Percentiles rank a stretch among this genome's conserved stretches.
Conservation (phyloP, 23 tunicate genomes). For the Trididemnum clinides region DNA sequence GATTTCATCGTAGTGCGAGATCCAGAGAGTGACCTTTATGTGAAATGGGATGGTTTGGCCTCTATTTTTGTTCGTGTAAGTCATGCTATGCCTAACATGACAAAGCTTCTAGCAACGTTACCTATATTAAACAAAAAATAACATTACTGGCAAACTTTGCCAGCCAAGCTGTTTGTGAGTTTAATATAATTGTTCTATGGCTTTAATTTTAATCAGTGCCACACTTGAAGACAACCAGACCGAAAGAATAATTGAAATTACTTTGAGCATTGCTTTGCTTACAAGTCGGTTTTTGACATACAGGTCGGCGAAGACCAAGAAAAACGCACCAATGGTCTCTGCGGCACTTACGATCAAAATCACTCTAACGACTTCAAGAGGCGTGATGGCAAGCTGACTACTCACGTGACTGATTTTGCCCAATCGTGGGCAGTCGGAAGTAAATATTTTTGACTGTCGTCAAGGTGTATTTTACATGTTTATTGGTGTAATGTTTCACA, state of each 20-base stretch:
- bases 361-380: slow-evolving; percentile 79
- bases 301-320: slow-evolving; percentile 93
- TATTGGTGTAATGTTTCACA: too few relatives aligned
- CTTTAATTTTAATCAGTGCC: too few relatives aligned
- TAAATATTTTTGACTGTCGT: too few relatives aligned
- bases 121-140: too few relatives aligned
- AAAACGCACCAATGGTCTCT: slow-evolving; percentile 86
- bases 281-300: too few relatives aligned
- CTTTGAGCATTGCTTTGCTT: too few relatives aligned
- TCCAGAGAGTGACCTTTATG: slow-evolving; percentile 90
- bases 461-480: too few relatives aligned
- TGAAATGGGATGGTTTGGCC: slow-evolving; percentile 95
- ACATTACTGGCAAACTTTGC: too few relatives aligned
- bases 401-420: slow-evolving; percentile 77
- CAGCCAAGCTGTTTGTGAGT: too few relatives aligned
- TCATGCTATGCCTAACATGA: background rate
- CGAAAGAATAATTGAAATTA: too few relatives aligned
- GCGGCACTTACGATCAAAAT: slow-evolving; percentile 88
- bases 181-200: too few relatives aligned
- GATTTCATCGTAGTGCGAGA: slow-evolving; percentile 96
- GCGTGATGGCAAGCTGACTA: slow-evolving; percentile 43
- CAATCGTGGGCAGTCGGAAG: slow-evolving; percentile 94
- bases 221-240: too few relatives aligned
- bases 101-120: background rate
- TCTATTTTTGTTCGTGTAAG: slow-evolving; percentile 81